A percentile compares a stretch with the other conserved stretches of the same genome.
Evolutionary conservation across 2,797 vertebrate genomes (phyloP).

Genomic region (Cephalopachus bancanus): DNA sequence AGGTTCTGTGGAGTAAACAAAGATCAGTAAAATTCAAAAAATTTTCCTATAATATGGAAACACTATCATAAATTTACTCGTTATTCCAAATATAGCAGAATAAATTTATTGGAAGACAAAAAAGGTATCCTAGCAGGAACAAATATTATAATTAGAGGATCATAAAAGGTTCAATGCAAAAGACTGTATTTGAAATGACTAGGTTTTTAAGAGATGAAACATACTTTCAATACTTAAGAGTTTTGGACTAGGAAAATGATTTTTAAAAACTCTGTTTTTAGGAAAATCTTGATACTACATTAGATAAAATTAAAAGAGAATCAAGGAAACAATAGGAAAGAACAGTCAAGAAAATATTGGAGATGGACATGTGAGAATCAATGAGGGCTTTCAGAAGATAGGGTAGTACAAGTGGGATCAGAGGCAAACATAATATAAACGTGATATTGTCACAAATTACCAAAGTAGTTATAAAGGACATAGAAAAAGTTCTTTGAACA

Average conservation of each 20-base stretch:
- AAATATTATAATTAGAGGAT: neutral
- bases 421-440: neutral
- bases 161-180: neutral
- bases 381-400: neutral
- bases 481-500: neutral
- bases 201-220: neutral
- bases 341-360: neutral
- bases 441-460: neutral
- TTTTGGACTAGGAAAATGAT: neutral
- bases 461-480: neutral
- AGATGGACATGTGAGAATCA: neutral
- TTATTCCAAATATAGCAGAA: constrained; percentile 13
- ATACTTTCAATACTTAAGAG: neutral
- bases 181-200: neutral
- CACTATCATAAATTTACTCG: neutral
- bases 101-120: constrained; percentile 11
- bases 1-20: neutral
- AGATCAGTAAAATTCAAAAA: constrained; percentile 56
- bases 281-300: neutral
- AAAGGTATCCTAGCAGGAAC: neutral
- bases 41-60: neutral
- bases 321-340: neutral
- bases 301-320: neutral
- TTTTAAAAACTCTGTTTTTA: neutral
- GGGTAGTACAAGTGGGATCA: neutral